phyloP scores from a whole-genome alignment of 2,797 vertebrate species.

The Chaetodon trifasciatus region DNA sequence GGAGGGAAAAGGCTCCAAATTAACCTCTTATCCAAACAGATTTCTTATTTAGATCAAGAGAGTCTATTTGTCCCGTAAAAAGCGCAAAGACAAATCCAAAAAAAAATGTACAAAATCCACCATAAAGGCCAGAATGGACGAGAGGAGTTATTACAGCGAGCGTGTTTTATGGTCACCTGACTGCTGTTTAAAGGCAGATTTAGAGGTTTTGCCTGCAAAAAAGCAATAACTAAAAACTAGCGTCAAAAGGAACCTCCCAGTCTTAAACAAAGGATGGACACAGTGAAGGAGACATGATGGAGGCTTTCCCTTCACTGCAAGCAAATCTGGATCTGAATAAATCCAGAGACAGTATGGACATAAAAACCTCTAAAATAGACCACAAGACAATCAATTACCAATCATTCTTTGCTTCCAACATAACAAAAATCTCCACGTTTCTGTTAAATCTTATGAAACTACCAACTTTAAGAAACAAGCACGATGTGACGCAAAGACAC shows the following conservation, averaged over 20 bases:
- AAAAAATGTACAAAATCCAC: neutral
- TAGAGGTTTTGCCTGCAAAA: neutral
- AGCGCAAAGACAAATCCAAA: neutral
- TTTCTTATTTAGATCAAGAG: conserved; percentile 5
- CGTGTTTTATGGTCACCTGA: neutral
- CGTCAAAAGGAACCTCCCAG: neutral
- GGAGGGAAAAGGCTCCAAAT: neutral
- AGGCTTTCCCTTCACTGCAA: too few relatives aligned
- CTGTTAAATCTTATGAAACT: neutral
- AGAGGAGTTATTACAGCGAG: neutral
- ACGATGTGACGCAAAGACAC: neutral
- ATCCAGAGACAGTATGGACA: too few relatives aligned
- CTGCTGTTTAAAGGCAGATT: neutral
- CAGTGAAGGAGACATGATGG: neutral
- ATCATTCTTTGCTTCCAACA: neutral
- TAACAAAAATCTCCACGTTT: neutral
- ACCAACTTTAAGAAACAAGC: neutral
- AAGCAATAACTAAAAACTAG: neutral
- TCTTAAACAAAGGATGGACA: neutral
- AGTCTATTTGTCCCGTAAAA: neutral
- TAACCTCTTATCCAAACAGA: neutral
- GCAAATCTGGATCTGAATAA: too few relatives aligned
- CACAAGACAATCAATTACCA: too few relatives aligned
- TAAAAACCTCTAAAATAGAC: too few relatives aligned
- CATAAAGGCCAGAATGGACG: neutral